Conservation (phyloP, 2,888 invertebrate genomes). For the Mythimna loreyi region DNA sequence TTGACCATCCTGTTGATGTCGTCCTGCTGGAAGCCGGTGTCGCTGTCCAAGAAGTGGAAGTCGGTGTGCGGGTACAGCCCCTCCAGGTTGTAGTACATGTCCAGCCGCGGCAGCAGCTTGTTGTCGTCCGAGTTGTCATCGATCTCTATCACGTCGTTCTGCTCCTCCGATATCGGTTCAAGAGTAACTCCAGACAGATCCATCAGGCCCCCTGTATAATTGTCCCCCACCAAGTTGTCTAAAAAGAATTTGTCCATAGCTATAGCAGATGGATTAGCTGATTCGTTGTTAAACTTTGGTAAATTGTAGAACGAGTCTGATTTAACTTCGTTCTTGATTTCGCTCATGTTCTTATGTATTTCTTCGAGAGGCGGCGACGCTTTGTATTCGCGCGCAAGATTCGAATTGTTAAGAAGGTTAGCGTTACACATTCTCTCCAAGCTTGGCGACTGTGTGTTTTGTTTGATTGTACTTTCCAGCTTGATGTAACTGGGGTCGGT, state of each 20-base stretch:
- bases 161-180: constrained; percentile 80
- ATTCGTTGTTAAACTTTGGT: constrained; percentile 72
- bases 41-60: constrained; percentile 84
- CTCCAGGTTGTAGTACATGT: constrained; percentile 86
- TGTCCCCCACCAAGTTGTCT: constrained; percentile 85
- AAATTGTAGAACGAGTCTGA: constrained; percentile 84
- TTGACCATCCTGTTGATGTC: constrained; percentile 77
- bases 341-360: constrained; percentile 85
- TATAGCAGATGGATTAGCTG: constrained; percentile 74
- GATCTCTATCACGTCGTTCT: constrained; percentile 87
- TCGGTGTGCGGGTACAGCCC: constrained; percentile 86
- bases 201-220: constrained; percentile 80
- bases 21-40: constrained; percentile 60
- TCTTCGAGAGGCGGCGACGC: constrained; percentile 87
- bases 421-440: constrained; percentile 87
- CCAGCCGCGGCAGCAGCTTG: constrained; percentile 83
- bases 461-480: constrained; percentile 86
- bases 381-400: constrained; percentile 83
- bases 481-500: constrained; percentile 88
- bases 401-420: constrained; percentile 79
- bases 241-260: constrained; percentile 85
- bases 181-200: constrained; percentile 81
- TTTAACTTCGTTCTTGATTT: constrained; percentile 87
- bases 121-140: constrained; percentile 88
- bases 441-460: constrained; percentile 87